Base-by-base conservation (phyloP, 2,888 invertebrate species). In the Geophilus truncorum region DNA sequence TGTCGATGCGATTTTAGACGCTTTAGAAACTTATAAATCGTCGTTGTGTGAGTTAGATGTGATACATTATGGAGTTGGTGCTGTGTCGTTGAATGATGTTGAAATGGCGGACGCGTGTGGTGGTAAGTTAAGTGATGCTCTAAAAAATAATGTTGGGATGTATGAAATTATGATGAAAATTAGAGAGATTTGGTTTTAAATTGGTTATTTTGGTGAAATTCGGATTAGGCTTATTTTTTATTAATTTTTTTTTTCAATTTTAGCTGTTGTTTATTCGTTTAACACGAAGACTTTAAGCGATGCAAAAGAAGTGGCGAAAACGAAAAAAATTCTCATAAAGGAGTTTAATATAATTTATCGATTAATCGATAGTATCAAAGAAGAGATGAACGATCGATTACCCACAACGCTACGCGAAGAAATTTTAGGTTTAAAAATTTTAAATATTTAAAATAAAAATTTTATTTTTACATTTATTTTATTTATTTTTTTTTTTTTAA, bases 1-100 rank as follows among this genome's bases (percentile, higher is more conserved):
- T 0, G 92, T 98, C 70, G 98, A 99, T 87, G 98, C 98, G 0
- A 93, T 99, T 83, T 87, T 97, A 82, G 94, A 98, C 86, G 93
- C 95, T 10, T 86, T 99, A 80, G 94, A 93, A 83, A 94, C 95
- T 0, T 99, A 98, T 85, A 90, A 93, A 83, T 90, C 90, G n/a
- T 89, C 91, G 79, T 87, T 87, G 6, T 97, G 97, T 84, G 90
- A 91, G 76, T 88, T 99, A 15, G 93, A 95, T 84, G 87, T 99
- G 2, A 91, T 98, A 40, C 93, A 95, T 87, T 96, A 93, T 86
- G 97, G 94, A 0, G 94, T 99, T 1, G 99, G 99, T 0, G 90
- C 92, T 75, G 90, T 98, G 5, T 92, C 92, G 0, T 93, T 93
- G 83, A 92, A 90, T 51, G 98, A 98, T 86, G 84, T 98, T 0